Evolutionary conservation across 2,888 invertebrate genomes (phyloP).

Genomic region (Frankliniella intonsa): DNA sequence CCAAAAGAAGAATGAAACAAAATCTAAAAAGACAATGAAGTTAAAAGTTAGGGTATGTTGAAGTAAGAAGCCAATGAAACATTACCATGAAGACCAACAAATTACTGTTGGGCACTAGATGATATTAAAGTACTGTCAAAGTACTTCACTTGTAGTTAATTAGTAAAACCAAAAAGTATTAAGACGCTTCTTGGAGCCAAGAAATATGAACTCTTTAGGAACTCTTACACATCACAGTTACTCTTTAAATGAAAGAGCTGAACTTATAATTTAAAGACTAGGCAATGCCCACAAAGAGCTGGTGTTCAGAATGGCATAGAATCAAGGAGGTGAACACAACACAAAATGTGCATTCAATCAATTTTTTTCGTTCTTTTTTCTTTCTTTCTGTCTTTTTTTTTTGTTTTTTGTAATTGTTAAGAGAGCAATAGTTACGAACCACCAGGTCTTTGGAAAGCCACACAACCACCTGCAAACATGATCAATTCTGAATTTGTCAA

Average conservation of each 20-base stretch:
- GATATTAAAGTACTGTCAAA: too few relatives aligned
- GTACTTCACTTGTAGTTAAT: too few relatives aligned
- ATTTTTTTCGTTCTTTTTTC: not conserved
- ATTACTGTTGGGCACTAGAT: too few relatives aligned
- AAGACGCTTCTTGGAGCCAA: too few relatives aligned
- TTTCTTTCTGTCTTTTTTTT: not conserved
- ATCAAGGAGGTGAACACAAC: not conserved
- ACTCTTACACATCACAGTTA: too few relatives aligned
- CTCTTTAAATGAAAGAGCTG: not conserved
- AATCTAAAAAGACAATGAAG: too few relatives aligned
- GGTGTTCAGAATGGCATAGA: not conserved
- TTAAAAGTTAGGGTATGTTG: too few relatives aligned
- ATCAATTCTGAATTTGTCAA: not conserved
- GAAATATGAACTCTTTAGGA: too few relatives aligned
- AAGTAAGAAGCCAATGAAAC: too few relatives aligned
- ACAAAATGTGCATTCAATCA: not conserved
- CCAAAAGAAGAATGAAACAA: too few relatives aligned
- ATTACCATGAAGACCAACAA: too few relatives aligned
- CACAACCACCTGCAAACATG: slow-evolving; percentile 7
- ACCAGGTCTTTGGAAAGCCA: slow-evolving; percentile 4
- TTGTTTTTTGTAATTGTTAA: not conserved
- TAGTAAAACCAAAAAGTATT: too few relatives aligned
- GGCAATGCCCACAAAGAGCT: slow-evolving; percentile 1
- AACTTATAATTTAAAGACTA: not conserved
- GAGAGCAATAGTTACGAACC: not conserved